Percentiles rank a stretch among this genome's conserved stretches.
These are phyloP conservation scores for Polydrusus cervinus DNA, from an alignment of 2,888 invertebrate genomes.

Conservation along the genomic window DNA sequence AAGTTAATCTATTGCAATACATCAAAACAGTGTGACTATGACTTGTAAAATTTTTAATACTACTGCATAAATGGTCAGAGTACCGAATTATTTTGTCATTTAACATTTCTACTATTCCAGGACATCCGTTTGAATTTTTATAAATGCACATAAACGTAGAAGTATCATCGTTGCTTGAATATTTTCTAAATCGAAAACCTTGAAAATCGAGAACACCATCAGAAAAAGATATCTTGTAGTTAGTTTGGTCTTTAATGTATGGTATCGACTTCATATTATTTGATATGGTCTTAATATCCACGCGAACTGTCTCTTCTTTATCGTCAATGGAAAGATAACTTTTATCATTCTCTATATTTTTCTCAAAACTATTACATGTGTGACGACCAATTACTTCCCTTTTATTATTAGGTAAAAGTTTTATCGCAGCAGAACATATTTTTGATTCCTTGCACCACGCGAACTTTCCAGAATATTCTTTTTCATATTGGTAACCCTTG, in stretches of 20 bases:
- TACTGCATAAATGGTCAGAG: slow-evolving; percentile 6
- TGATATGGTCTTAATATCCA: slow-evolving; percentile 1
- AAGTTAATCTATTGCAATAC: neutral
- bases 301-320: neutral
- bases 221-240: neutral
- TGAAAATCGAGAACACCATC: neutral
- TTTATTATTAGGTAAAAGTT: neutral
- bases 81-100: neutral
- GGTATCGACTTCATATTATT: neutral
- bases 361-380: neutral
- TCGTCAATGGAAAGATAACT: too few species aligned
- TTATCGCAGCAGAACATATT: slow-evolving; percentile 10
- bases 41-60: neutral
- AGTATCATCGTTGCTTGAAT: neutral
- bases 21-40: neutral
- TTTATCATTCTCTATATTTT: neutral
- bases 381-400: neutral
- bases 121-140: neutral
- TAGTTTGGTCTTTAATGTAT: neutral
- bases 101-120: neutral
- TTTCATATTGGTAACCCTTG: slow-evolving; percentile 2
- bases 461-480: slow-evolving; percentile 9
- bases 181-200: neutral
- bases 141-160: neutral
- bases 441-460: neutral